These are phyloP conservation scores for Drosophila rubida DNA, from an alignment of 2,888 invertebrate species.

Conservation along the genomic window DNA sequence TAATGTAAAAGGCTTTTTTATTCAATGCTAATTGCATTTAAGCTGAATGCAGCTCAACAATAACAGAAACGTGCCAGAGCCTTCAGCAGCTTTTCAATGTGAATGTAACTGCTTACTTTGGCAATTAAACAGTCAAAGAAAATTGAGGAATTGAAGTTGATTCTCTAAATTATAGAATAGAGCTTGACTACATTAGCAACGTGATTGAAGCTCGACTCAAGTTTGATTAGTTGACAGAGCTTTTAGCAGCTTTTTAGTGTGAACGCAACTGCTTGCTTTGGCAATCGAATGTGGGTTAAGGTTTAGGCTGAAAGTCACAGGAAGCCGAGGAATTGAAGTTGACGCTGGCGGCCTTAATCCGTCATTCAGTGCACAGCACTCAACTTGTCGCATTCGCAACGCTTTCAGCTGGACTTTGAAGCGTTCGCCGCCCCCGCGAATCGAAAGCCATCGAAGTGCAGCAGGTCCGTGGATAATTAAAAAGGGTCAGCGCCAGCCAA, in stretches of 20 bases:
- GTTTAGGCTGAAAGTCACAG: neutral
- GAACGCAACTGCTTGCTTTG: neutral
- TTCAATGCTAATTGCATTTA: too few relatives aligned
- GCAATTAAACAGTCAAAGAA: neutral
- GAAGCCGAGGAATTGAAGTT: neutral
- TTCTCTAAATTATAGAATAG: too few relatives aligned
- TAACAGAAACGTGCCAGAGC: too few relatives aligned
- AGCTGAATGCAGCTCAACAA: too few relatives aligned
- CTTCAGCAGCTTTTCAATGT: too few relatives aligned
- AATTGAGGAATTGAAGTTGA: neutral
- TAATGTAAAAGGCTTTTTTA: too few relatives aligned
- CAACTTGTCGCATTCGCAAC: constrained; percentile 40
- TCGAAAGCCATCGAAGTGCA: constrained; percentile 16
- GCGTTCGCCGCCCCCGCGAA: constrained; percentile 17
- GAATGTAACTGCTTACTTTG: neutral
- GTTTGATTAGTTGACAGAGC: neutral
- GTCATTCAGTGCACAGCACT: constrained; percentile 24
- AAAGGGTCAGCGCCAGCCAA: constrained; percentile 17
- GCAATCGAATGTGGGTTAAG: neutral
- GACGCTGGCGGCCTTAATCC: constrained; percentile 28
- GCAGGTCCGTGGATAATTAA: constrained; percentile 41
- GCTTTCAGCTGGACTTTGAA: constrained; percentile 32
- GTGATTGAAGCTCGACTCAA: neutral
- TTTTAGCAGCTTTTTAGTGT: neutral
- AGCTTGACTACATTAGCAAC: too few relatives aligned